Percentiles rank a stretch among this genome's conserved stretches.
Evolutionary conservation across 2,797 vertebrate species (phyloP).

Genomic region (Pangasius macronema): DNA sequence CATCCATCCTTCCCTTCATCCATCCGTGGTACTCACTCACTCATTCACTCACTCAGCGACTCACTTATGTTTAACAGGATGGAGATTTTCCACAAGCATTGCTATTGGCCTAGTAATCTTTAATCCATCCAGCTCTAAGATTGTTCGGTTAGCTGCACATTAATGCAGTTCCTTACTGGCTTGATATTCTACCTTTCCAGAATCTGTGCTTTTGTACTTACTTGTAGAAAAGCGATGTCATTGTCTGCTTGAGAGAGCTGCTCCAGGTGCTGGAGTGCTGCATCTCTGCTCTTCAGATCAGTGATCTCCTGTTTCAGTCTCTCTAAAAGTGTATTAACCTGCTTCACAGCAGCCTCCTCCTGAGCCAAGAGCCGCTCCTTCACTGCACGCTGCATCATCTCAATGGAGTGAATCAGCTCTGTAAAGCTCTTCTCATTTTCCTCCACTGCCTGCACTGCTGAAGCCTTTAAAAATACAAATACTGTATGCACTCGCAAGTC

Average conservation of each 20-base stretch:
- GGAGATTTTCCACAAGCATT: background rate
- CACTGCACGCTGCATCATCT: conserved; percentile 26
- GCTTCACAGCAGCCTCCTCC: conserved; percentile 52
- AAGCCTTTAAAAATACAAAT: conserved; percentile 14
- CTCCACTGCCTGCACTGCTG: conserved; percentile 15
- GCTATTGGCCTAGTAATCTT: background rate
- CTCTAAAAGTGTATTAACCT: conserved; percentile 31
- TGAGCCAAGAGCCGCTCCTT: conserved; percentile 38
- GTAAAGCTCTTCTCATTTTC: conserved; percentile 32
- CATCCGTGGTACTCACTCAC: background rate
- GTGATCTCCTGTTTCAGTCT: conserved; percentile 47
- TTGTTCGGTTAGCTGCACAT: background rate
- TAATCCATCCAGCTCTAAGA: background rate
- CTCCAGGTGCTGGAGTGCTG: conserved; percentile 33
- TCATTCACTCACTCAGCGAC: background rate
- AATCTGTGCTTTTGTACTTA: background rate
- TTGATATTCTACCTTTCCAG: background rate
- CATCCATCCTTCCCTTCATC: background rate
- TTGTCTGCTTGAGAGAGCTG: conserved; percentile 49
- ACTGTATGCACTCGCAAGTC: background rate
- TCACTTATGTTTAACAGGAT: background rate
- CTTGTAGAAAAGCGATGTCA: conserved; percentile 51
- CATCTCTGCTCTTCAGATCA: conserved; percentile 46
- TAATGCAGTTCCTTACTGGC: background rate
- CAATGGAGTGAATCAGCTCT: conserved; percentile 36